Evolutionary conservation across 2,113 vertebrate genomes (phyloP).

Genomic region (Oreochromis tanganicae): DNA sequence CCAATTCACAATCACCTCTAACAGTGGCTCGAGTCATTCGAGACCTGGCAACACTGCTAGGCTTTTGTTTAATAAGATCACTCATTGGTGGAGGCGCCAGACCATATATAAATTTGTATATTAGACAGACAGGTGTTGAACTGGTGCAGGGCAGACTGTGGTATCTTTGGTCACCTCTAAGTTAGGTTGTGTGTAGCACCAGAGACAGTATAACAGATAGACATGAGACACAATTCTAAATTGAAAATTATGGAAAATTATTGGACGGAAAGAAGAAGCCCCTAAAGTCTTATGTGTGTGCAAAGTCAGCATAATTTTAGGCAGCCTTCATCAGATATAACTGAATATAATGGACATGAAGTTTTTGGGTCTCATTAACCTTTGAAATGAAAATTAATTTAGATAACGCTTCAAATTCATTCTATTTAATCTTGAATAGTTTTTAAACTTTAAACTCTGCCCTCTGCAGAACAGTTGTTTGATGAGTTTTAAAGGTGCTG

Average conservation of each 20-base stretch:
- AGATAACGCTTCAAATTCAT: neutral
- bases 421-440: neutral
- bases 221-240: neutral
- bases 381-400: neutral
- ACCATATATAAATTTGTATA: neutral
- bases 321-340: neutral
- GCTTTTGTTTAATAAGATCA: neutral
- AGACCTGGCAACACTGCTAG: neutral
- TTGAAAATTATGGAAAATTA: neutral
- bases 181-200: neutral
- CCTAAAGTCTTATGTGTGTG: neutral
- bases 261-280: neutral
- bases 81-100: neutral
- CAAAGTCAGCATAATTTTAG: neutral
- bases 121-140: neutral
- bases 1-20: neutral
- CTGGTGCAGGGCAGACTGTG: neutral
- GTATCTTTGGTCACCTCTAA: neutral
- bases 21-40: neutral
- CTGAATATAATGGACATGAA: neutral
- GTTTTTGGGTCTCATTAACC: neutral
- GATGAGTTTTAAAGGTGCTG: neutral
- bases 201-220: neutral
- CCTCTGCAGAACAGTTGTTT: neutral
- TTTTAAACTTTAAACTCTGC: neutral